phyloP scores from a whole-genome alignment of 2,113 vertebrate genomes.

The Dromas ardeola region DNA sequence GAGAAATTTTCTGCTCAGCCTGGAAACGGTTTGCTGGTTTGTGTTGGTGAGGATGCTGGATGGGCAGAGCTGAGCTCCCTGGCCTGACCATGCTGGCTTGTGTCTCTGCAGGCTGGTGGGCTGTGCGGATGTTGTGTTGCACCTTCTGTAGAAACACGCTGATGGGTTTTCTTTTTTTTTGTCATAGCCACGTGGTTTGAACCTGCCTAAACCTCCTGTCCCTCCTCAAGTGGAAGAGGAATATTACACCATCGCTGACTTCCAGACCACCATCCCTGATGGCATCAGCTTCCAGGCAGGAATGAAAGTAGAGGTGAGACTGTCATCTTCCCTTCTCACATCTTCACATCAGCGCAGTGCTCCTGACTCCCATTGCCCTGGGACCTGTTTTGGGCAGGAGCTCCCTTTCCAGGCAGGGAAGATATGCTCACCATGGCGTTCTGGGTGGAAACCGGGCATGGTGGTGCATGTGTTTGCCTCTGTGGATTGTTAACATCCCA shows the following conservation, averaged over 20 bases:
- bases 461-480: neutral
- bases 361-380: neutral
- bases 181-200: slow-evolving; percentile 87
- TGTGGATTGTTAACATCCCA: neutral
- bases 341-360: rapidly evolving
- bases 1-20: neutral
- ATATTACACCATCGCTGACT: slow-evolving; percentile 97
- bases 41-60: neutral
- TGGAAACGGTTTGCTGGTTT: neutral
- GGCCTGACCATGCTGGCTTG: neutral
- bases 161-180: neutral
- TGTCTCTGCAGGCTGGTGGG: neutral
- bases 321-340: neutral
- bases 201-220: slow-evolving; percentile 92
- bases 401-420: neutral
- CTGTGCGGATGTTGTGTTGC: neutral
- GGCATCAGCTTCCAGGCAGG: slow-evolving; percentile 98
- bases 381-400: neutral
- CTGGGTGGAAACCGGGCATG: neutral
- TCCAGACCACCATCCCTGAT: slow-evolving; percentile 97
- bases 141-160: neutral
- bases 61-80: neutral
- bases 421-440: neutral
- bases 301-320: slow-evolving; percentile 92
- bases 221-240: slow-evolving; percentile 97